Percentiles rank a stretch among this genome's conserved stretches.
phyloP scores from a whole-genome alignment of 2,888 invertebrate genomes.

The Heteropelma amictum region DNA sequence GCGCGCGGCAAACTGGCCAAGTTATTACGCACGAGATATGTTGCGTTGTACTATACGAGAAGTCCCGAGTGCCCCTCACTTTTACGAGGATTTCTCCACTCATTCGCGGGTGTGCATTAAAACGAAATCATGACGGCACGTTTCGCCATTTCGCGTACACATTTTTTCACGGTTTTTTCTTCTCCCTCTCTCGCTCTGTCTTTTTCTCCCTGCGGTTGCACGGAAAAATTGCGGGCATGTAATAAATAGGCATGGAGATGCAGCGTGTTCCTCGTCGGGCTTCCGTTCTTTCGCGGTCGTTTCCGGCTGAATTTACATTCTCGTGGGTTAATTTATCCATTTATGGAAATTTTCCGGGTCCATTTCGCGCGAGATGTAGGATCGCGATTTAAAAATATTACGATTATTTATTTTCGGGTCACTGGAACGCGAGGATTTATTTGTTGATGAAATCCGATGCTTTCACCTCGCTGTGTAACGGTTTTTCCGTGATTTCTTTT shows the following conservation, averaged over 20 bases:
- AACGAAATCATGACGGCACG: slow-evolving; percentile 30
- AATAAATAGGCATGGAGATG: too few species aligned
- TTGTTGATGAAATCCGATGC: slow-evolving; percentile 46
- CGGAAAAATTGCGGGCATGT: too few species aligned
- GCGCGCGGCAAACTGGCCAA: neutral
- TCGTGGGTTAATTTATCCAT: slow-evolving; percentile 26
- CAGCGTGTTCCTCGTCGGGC: too few species aligned
- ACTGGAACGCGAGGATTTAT: slow-evolving; percentile 53
- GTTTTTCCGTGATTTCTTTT: slow-evolving; percentile 33
- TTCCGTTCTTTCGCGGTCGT: too few species aligned
- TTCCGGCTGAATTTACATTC: too few species aligned
- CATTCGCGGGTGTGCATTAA: slow-evolving; percentile 19
- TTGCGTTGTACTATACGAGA: slow-evolving; percentile 6
- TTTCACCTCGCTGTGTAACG: slow-evolving; percentile 53
- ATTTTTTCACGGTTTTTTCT: too few species aligned
- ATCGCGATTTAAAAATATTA: too few species aligned
- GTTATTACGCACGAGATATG: slow-evolving; percentile 42
- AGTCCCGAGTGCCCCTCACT: neutral
- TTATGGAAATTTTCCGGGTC: slow-evolving; percentile 12
- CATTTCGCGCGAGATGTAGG: neutral
- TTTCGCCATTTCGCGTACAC: neutral
- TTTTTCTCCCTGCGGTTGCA: too few species aligned
- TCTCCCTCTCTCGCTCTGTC: too few species aligned
- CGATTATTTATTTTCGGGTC: slow-evolving; percentile 48
- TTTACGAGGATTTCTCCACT: slow-evolving; percentile 30